Percentiles rank a stretch among this genome's conserved stretches.
Evolutionary conservation across 2,113 vertebrate genomes (phyloP).

Genomic region (Paraplagusia blochii): DNA sequence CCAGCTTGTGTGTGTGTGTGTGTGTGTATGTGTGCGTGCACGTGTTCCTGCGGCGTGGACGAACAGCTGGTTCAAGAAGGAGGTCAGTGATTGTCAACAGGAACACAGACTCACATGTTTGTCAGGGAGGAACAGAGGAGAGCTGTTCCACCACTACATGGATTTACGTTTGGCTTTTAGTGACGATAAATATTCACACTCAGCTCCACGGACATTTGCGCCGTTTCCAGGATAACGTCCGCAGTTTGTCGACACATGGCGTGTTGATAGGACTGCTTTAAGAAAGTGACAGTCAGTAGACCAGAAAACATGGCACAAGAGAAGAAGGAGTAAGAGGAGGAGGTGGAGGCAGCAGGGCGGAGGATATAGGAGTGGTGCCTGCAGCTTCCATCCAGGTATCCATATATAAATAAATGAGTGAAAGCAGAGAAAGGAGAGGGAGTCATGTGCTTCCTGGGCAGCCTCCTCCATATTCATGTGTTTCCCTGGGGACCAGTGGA

Average conservation of each 20-base stretch:
- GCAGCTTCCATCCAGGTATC: conserved; percentile 65
- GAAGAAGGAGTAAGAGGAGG: no score
- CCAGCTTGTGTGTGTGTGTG: conserved; percentile 21
- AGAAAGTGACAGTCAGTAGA: conserved; percentile 35
- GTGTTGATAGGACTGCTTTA: conserved; percentile 18
- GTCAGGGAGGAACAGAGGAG: conserved; percentile 62
- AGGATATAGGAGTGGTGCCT: conserved; percentile 57
- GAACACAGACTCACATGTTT: conserved; percentile 66
- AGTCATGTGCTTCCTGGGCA: conserved; percentile 64
- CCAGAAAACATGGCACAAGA: conserved; percentile 22
- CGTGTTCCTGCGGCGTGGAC: conserved; percentile 56
- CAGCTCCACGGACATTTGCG: conserved; percentile 39
- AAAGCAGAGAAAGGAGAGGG: conserved; percentile 38
- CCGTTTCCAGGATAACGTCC: conserved; percentile 10
- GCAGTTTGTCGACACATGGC: neutral
- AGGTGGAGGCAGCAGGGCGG: conserved; percentile 42
- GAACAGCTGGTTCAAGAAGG: conserved; percentile 68
- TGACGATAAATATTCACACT: no score
- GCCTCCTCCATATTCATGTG: conserved; percentile 74
- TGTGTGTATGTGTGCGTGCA: conserved; percentile 33
- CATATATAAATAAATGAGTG: conserved; percentile 68
- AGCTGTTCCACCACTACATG: conserved; percentile 18
- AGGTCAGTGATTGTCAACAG: conserved; percentile 70
- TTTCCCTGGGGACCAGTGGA: conserved; percentile 68
- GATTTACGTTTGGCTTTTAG: no score